phyloP scores from a whole-genome alignment of 1,140 invertebrate species.

The Drosophila obscura region DNA sequence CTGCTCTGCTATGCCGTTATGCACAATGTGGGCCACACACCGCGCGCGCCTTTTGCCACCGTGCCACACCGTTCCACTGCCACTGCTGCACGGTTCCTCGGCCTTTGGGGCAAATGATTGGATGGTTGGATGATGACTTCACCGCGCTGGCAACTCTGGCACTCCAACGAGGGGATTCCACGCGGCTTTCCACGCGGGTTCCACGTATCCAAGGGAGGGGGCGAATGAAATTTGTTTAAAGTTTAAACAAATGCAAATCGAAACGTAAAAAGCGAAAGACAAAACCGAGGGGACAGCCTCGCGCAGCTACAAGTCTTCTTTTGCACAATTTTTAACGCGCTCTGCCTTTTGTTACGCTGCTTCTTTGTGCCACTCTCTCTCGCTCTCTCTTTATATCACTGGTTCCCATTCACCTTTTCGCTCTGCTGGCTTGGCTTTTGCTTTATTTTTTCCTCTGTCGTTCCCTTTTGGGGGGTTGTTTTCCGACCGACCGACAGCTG shows the following conservation, averaged over 20 bases:
- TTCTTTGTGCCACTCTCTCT: conserved; percentile 42
- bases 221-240: no score
- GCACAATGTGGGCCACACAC: conserved; percentile 20
- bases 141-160: neutral
- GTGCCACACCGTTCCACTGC: neutral
- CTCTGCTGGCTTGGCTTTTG: conserved; percentile 7
- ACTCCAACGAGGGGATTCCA: no score
- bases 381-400: conserved; percentile 2
- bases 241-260: conserved; percentile 21
- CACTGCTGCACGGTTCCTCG: neutral
- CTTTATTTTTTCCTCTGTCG: conserved; percentile 25
- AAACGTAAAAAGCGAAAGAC: conserved; percentile 52
- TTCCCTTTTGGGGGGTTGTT: conserved; percentile 47
- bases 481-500: conserved; percentile 51
- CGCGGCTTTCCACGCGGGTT: no score
- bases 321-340: conserved; percentile 70
- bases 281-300: conserved; percentile 40
- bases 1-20: no score
- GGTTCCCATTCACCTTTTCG: conserved; percentile 1
- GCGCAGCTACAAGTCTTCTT: conserved; percentile 80
- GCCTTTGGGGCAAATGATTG: no score
- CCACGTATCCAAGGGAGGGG: no score
- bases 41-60: conserved; percentile 31
- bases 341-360: conserved; percentile 67
- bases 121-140: conserved; percentile 20